A percentile compares a stretch with the other conserved stretches of the same genome.
These are phyloP conservation scores for Pristionchus exspectatus DNA, from an alignment of 2,888 invertebrate genomes.

Conservation along the genomic window DNA sequence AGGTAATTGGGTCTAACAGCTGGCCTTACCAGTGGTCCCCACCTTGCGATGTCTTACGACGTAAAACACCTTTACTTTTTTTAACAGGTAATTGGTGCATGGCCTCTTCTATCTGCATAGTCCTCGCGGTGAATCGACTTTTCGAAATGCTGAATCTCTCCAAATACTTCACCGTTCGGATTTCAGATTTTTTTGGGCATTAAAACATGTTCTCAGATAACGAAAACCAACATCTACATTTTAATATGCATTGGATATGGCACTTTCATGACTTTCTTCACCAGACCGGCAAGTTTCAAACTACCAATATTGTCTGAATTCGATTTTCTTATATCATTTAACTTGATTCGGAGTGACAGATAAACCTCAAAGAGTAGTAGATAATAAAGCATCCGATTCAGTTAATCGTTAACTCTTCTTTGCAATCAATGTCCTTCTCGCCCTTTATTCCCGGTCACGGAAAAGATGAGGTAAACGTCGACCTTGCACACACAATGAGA, in stretches of 20 bases:
- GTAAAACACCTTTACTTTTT: too few species aligned
- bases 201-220: background rate
- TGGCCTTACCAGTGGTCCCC: too few species aligned
- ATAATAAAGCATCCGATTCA: background rate
- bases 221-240: background rate
- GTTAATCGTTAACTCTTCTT: background rate
- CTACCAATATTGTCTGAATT: background rate
- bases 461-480: background rate
- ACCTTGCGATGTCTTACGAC: too few species aligned
- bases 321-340: background rate
- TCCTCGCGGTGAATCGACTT: background rate
- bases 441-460: background rate
- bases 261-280: background rate
- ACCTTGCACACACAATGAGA: background rate
- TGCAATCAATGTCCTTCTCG: background rate
- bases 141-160: background rate
- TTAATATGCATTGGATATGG: background rate
- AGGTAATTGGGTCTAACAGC: background rate
- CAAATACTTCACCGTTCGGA: background rate
- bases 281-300: background rate
- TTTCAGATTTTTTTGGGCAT: background rate
- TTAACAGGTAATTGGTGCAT: background rate
- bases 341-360: background rate
- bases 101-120: background rate
- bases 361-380: background rate